Percentiles rank a stretch among this genome's conserved stretches.
Evolutionary conservation across 2,113 vertebrate genomes (phyloP).

Genomic region (Ceyx melanurus): DNA sequence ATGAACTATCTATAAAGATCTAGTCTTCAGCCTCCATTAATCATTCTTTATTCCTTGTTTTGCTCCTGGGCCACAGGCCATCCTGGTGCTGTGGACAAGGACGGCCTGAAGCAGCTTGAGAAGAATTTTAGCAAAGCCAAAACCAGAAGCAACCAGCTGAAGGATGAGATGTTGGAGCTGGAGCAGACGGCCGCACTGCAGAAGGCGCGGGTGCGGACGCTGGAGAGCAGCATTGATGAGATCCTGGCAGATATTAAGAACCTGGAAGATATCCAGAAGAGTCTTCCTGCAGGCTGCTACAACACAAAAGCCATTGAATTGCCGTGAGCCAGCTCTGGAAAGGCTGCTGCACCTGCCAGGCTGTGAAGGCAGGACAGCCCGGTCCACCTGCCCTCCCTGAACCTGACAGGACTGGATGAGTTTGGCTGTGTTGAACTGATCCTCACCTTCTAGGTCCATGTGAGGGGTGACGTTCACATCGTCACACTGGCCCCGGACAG

Average conservation of each 20-base stretch:
- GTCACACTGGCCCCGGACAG: background rate
- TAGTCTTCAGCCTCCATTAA: background rate
- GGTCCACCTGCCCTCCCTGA: background rate
- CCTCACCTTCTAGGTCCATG: background rate
- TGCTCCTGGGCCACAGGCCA: slow-evolving; percentile 70
- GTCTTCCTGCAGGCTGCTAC: slow-evolving; percentile 84
- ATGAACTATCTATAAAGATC: background rate
- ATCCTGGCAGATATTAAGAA: slow-evolving; percentile 86
- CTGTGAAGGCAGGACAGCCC: background rate
- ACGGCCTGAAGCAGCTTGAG: slow-evolving; percentile 69
- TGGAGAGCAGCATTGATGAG: slow-evolving; percentile 80
- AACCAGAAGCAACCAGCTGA: slow-evolving; percentile 64
- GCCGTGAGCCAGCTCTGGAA: slow-evolving; percentile 67
- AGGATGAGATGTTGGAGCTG: slow-evolving; percentile 73
- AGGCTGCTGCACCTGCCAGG: background rate
- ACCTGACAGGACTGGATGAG: background rate
- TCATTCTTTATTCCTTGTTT: background rate
- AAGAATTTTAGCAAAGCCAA: slow-evolving; percentile 68
- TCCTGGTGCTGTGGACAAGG: slow-evolving; percentile 72
- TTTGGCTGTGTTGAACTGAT: background rate
- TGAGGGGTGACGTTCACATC: background rate
- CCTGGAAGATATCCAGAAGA: slow-evolving; percentile 82
- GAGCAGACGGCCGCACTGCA: slow-evolving; percentile 73
- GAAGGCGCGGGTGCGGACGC: slow-evolving; percentile 37
- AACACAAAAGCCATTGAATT: slow-evolving; percentile 84